phyloP scores from a whole-genome alignment of 2,113 vertebrate species.

The Shinisaurus crocodilurus region DNA sequence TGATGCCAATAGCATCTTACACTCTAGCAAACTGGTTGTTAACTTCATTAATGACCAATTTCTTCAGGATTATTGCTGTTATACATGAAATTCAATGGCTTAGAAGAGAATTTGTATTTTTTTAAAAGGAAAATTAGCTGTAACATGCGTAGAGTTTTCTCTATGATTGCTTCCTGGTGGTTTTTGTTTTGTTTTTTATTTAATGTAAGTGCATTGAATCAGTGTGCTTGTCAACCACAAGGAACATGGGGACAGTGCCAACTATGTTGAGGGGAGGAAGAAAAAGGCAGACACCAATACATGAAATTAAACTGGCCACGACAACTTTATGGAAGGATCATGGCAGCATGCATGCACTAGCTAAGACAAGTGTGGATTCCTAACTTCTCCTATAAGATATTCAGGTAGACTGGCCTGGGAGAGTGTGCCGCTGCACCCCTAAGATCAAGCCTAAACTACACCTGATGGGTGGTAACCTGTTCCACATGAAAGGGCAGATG shows the following conservation, averaged over 20 bases:
- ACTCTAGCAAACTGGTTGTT: slow-evolving; percentile 51
- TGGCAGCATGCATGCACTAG: neutral
- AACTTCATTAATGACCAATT: slow-evolving; percentile 57
- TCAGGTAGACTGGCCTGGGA: neutral
- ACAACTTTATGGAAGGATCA: neutral
- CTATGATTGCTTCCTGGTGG: neutral
- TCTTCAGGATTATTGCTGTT: slow-evolving; percentile 45
- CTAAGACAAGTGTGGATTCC: neutral
- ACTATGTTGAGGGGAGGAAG: neutral
- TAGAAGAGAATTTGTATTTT: slow-evolving; percentile 39
- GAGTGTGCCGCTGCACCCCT: neutral
- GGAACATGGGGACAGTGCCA: neutral
- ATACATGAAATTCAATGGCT: slow-evolving; percentile 44
- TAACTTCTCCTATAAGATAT: no score
- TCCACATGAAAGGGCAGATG: neutral
- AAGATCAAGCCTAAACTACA: neutral
- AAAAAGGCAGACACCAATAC: neutral
- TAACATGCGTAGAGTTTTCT: neutral
- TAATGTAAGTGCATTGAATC: neutral
- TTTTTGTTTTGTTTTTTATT: slow-evolving; percentile 12
- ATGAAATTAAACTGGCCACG: neutral
- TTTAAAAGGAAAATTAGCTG: slow-evolving; percentile 28
- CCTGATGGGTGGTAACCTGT: neutral
- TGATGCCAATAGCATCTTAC: slow-evolving; percentile 50
- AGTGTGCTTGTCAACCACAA: neutral